phyloP scores from a whole-genome alignment of 2,888 invertebrate species.

The Sycophila texana region DNA sequence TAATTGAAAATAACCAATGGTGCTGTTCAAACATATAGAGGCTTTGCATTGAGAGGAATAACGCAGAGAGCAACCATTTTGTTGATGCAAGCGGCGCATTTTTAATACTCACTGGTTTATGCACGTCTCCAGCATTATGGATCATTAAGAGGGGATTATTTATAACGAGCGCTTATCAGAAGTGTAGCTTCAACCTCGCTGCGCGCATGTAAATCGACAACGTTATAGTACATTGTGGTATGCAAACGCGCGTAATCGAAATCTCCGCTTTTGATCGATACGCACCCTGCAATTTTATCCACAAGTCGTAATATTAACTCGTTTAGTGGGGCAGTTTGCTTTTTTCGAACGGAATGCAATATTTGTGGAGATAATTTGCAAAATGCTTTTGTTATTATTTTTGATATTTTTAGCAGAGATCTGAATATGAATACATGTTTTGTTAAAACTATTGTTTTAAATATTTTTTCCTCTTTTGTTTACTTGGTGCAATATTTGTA shows the following conservation, averaged over 20 bases:
- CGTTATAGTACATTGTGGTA: not conserved
- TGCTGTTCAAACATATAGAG: conserved; percentile 6
- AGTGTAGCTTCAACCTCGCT: conserved; percentile 25
- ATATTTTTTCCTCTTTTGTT: too few species aligned
- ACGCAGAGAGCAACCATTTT: not conserved
- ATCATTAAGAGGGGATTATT: conserved; percentile 37
- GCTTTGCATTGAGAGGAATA: too few species aligned
- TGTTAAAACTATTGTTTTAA: too few species aligned
- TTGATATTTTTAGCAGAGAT: too few species aligned
- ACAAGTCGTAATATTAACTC: conserved; percentile 59
- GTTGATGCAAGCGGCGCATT: conserved; percentile 32
- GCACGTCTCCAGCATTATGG: not conserved
- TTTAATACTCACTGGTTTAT: conserved; percentile 36
- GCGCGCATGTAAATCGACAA: conserved; percentile 27
- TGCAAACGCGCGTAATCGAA: conserved; percentile 18
- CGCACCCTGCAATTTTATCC: conserved; percentile 57
- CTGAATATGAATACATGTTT: too few species aligned
- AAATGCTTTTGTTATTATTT: too few species aligned
- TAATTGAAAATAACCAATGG: conserved; percentile 1
- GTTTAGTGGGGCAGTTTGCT: conserved; percentile 23
- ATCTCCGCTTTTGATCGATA: conserved; percentile 39
- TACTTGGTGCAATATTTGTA: too few species aligned
- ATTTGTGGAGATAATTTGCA: too few species aligned
- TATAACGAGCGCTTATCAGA: conserved; percentile 41
- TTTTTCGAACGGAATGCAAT: too few species aligned